Evolutionary conservation across 2,797 vertebrate species (phyloP), one percentile per base, ranked within the genome.

Genomic region (Trichosurus vulpecula): DNA sequence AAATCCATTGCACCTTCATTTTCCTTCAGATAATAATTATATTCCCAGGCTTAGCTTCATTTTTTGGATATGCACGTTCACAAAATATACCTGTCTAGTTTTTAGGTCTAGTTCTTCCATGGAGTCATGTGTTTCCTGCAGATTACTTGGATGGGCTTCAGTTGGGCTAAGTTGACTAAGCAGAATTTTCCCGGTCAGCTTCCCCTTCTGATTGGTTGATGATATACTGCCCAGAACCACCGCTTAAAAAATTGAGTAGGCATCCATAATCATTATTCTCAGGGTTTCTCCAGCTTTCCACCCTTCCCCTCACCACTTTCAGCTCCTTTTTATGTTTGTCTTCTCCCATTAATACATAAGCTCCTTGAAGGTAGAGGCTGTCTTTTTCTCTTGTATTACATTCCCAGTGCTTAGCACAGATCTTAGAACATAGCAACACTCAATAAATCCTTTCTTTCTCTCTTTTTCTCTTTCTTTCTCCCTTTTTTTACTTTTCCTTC

Each of bases 211-310:
- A 41, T 41, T 74, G 66, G 6, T 74, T 74, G n/a, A 41, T 74
- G 66, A 41, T 74, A 30, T 41, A 16, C n/a, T 41, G n/a, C 19
- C 66, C 66, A 74, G n/a, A 74, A 74, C n/a, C n/a, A 74, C 16
- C 19, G 2, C 16, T 22, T 74, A 74, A 41, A 0, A 14, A n/a
- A 66, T 0, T 66, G 14, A 16, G 81, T 95, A 93, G 87, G 81
- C 94, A 81, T 52, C 1, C 89, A 93, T 53, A 4, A 9, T 41
- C 13, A 90, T 89, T 61, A 74, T 35, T 22, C 47, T 25, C 56
- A 93, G 93, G 90, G 89, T 55, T 91, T 54, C 91, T 94, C 56
- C 93, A 27, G 16, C 89, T 56, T 74, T 22, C 4, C 8, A 87
- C 47, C 2, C 27, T 93, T 52, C 51, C 54, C 41, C 6, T 74